Base-by-base conservation (phyloP, 2,888 invertebrate species). In the Hololepta plana region DNA sequence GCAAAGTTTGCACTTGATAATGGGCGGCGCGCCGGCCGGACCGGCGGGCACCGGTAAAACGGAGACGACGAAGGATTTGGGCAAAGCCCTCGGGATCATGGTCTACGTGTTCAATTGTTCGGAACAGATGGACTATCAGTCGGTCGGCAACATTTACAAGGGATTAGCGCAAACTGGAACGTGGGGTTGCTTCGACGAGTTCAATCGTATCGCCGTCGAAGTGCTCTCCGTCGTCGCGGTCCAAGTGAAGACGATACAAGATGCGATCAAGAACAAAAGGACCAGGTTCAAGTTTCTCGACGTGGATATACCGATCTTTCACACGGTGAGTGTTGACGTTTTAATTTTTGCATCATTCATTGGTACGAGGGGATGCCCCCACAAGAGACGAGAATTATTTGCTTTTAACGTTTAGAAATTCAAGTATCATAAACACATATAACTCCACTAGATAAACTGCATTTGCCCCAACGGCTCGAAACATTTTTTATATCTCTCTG, bases 71-170 rank as follows among this genome's bases (percentile, higher is more conserved):
- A 93, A 93, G 54, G 93, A 93, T 61, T 61, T 93, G 38, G 93
- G 91, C 2, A 68, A 87, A 46, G 88, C 90, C 7, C 62, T 93
- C 3, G 93, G 91, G 20, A 79, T 91, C 47, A 88, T 91, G 88
- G 91, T 91, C 4, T 91, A 91, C 43, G 91, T 91, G n/a, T 90
- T 90, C 57, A 91, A 91, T 53, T 91, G 90, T 52, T 90, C 90
- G 0, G 90, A 91, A 50, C 90, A 91, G 61, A 90, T 91, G 90
- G 91, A 91, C 54, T 91, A 90, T 57, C 85, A 84, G 60, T 88
- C 88, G 2, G 79, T 87, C 39, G 91, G 85, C 13, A 87, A 85
- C 50, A 91, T 91, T 53, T 91, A 88, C 57, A 91, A 91, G 59
- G 91, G 87, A n/a, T 58, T 93, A 27, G 74, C 85, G 2, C 91